These are phyloP conservation scores for Neomorphus geoffroyi DNA, from an alignment of 2,797 vertebrate species.

Conservation along the genomic window DNA sequence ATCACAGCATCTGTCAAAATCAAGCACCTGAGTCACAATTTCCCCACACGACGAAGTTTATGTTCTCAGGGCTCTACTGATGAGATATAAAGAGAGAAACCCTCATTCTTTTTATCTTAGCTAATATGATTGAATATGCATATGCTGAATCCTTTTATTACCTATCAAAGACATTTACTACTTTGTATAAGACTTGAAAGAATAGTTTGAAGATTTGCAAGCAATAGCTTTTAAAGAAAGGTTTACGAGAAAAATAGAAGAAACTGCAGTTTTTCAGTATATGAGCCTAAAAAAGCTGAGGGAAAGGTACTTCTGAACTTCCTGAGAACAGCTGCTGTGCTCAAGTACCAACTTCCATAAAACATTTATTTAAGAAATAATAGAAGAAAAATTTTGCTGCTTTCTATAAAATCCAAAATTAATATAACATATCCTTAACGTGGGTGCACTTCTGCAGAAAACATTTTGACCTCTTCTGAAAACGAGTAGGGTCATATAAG, in stretches of 20 bases:
- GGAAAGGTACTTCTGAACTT: background rate
- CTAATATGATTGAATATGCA: background rate
- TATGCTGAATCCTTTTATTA: background rate
- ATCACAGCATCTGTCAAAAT: background rate
- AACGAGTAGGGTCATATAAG: rapidly evolving
- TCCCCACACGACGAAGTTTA: background rate
- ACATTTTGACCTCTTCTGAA: background rate
- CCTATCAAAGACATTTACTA: background rate
- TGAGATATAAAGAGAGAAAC: background rate
- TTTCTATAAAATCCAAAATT: background rate
- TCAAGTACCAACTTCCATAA: background rate
- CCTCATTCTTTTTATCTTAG: background rate
- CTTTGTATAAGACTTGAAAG: background rate
- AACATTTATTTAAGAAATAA: background rate
- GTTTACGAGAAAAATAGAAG: background rate
- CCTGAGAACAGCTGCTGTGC: background rate
- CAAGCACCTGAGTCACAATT: background rate
- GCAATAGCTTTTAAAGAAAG: background rate
- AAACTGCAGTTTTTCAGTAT: background rate
- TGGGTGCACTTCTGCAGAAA: background rate
- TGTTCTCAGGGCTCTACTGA: background rate
- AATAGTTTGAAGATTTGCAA: background rate
- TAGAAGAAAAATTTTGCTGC: background rate
- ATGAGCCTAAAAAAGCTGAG: background rate
- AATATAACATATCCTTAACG: background rate